Base-by-base conservation (phyloP, 2,113 vertebrate genomes). In the Donacobius atricapilla region DNA sequence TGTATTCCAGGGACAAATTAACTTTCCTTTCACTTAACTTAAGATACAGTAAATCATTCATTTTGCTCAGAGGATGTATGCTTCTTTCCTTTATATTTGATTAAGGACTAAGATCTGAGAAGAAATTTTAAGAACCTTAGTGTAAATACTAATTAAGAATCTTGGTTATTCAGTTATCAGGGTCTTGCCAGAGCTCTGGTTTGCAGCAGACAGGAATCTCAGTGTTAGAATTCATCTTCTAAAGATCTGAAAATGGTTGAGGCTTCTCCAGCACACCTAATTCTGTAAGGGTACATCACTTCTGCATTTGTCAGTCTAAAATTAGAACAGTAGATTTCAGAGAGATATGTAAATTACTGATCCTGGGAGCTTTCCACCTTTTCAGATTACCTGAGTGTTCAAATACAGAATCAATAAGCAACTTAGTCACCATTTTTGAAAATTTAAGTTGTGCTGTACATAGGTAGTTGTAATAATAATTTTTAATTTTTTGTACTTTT, bases 361-460 rank as follows among this genome's bases (percentile, higher is more conserved):
- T 58, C 25, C 5, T 63, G 13, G 47, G 33, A 81, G 21, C 28
- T 64, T 84, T 79, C 28, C 19, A 63, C 31, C 23, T 58, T 33
- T 81, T 79, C 57, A 76, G 8, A 30, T 71, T 77, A 72, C 27
- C 47, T 31, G 39, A 64, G 21, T 45, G 20, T 69, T 90, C 47
- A 84, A 83, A 79, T 58, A 50, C 45, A 65, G 17, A 86, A 42
- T 65, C 20, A 83, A 89, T 54, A 63, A 85, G 61, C 63, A 92
- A 42, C 45, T 72, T 56, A 37, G 39, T 58, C 53, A 75, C 50
- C 7, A n/a, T 11, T 91, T 83, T 54, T 85, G 8, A 63, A 87
- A 76, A 77, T 8, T 11, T 25, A 45, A 48, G 17, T 73, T 80
- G 47, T 63, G 8, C 18, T 87, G n/a, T 33, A 81, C 6, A 0